Base-by-base conservation (phyloP, 1,140 invertebrate species). In the Patella vulgata region DNA sequence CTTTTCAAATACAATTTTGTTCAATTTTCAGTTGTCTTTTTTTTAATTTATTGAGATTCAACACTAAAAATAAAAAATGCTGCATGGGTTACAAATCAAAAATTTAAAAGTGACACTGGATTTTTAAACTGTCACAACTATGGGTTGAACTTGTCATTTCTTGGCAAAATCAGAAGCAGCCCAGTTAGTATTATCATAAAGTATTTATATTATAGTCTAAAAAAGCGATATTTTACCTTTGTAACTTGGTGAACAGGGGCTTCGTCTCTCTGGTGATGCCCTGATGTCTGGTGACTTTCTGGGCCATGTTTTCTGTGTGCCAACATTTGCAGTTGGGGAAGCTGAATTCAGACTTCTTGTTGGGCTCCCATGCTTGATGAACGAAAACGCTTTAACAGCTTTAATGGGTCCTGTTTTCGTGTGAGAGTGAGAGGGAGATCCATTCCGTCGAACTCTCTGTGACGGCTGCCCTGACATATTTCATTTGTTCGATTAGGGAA, bases 361-460 rank as follows among this genome's bases (percentile, higher is more conserved):
- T n/a, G 63, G 64, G 25, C 58, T 67, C 46, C 59, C 66, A 31
- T 73, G 58, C 64, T 70, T 76, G 59, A 77, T 55, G n/a, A n/a
- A n/a, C 11, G 67, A 66, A 57, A 74, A 77, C 44, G 66, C 66
- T 55, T 61, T 66, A 19, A 74, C 70, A 53, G 74, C 74, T 71
- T 77, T 77, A 62, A 77, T 72, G 19, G 74, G 74, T 60, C 74
- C 66, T 28, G 67, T 68, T 59, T 71, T 71, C 50, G 66, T 64
- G 11, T 66, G 62, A 27, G 72, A 68, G 11, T 66, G 62, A 27
- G 72, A 68, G 36, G 74, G 74, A 19, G 74, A 77, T 52, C 63
- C 66, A 68, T 69, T 77, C 62, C 62, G 57, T 14, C 74, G 61
- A 53, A 74, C 70, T 53, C 72, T 56, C 33, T 76, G 74, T 50